These are phyloP conservation scores for Onthophagus sagittarius DNA, from an alignment of 2,888 invertebrate genomes.

Conservation along the genomic window DNA sequence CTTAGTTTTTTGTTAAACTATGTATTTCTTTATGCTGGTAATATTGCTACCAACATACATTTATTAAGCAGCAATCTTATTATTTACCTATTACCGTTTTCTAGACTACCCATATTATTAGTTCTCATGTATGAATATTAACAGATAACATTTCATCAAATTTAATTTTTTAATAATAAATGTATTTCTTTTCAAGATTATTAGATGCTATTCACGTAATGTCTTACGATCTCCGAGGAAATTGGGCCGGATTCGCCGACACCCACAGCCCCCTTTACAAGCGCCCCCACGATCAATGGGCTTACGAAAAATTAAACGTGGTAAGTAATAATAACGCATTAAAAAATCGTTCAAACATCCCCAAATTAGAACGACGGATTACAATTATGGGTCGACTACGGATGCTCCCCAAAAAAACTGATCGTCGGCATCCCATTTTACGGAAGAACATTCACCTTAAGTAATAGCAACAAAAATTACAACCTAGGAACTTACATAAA, in stretches of 20 bases:
- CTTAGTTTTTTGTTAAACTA: too few species aligned
- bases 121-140: too few species aligned
- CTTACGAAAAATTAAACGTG: conserved; percentile 85
- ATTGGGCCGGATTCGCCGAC: conserved; percentile 90
- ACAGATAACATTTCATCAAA: too few species aligned
- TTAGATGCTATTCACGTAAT: conserved; percentile 81
- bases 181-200: conserved; percentile 50
- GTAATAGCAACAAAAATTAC: conserved; percentile 78
- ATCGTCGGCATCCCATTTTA: conserved; percentile 89
- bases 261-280: conserved; percentile 83
- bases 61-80: too few species aligned
- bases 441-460: conserved; percentile 79
- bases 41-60: too few species aligned
- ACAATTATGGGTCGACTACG: conserved; percentile 82
- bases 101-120: too few species aligned
- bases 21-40: too few species aligned
- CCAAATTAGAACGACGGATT: conserved; percentile 74
- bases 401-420: conserved; percentile 81
- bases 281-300: conserved; percentile 83
- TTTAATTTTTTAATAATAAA: too few species aligned
- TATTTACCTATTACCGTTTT: too few species aligned
- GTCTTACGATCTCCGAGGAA: conserved; percentile 82
- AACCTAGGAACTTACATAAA: conserved; percentile 82
- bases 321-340: conserved; percentile 53
- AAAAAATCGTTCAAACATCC: neutral